These are phyloP conservation scores for Aporophyla nigra DNA, from an alignment of 2,888 invertebrate genomes.

Conservation along the genomic window DNA sequence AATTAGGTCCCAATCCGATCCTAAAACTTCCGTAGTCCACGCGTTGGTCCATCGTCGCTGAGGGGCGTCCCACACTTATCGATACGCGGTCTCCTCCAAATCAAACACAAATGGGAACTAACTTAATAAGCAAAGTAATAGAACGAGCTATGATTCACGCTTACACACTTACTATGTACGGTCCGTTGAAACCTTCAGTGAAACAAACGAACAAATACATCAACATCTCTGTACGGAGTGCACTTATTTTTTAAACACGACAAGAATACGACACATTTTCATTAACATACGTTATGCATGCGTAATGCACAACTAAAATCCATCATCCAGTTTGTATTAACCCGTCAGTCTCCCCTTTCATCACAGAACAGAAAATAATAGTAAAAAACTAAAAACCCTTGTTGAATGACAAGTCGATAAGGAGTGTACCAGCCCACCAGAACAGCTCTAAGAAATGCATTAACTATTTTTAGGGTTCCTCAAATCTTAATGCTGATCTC, in stretches of 20 bases:
- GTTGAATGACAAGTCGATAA: constrained; percentile 86
- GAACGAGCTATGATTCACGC: constrained; percentile 20
- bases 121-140: neutral
- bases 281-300: constrained; percentile 41
- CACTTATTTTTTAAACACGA: constrained; percentile 48
- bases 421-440: constrained; percentile 77
- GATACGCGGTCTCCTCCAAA: no score
- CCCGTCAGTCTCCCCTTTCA: constrained; percentile 66
- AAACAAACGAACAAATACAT: constrained; percentile 42
- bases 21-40: neutral
- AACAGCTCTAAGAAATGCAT: constrained; percentile 84
- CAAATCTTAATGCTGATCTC: constrained; percentile 65
- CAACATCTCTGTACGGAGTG: constrained; percentile 42
- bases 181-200: constrained; percentile 32
- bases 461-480: constrained; percentile 79
- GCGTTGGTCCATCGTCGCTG: no score
- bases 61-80: no score
- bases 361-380: constrained; percentile 59
- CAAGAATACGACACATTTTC: constrained; percentile 46
- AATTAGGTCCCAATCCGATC: neutral
- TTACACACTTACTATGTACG: constrained; percentile 23
- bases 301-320: constrained; percentile 61
- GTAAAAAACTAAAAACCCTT: constrained; percentile 77
- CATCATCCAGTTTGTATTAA: constrained; percentile 62
- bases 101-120: neutral